Evolutionary conservation across 2,113 vertebrate genomes (phyloP).

Genomic region (Boleophthalmus pectinirostris): DNA sequence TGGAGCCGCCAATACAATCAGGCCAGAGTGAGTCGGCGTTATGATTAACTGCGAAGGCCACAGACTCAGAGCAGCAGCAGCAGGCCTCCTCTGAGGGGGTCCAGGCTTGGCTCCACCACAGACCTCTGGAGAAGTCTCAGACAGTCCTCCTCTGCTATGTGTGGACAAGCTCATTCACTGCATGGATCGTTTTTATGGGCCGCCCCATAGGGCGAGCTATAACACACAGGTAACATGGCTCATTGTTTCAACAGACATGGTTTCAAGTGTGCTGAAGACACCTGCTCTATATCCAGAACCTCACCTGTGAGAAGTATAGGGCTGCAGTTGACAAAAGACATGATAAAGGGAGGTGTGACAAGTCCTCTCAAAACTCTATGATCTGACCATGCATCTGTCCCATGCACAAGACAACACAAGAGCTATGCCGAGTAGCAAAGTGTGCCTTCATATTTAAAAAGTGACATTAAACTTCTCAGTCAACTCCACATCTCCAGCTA

Average conservation of each 20-base stretch:
- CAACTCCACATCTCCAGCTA: no score
- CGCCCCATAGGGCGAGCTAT: constrained; percentile 53
- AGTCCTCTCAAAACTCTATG: no score
- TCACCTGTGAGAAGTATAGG: neutral
- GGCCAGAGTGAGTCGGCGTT: constrained; percentile 75
- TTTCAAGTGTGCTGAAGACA: constrained; percentile 40
- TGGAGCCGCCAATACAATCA: constrained; percentile 82
- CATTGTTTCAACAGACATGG: constrained; percentile 62
- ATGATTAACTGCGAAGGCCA: constrained; percentile 82
- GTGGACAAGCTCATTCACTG: constrained; percentile 62
- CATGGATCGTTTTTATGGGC: constrained; percentile 60
- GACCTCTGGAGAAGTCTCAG: constrained; percentile 48
- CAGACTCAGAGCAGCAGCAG: constrained; percentile 69
- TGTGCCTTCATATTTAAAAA: no score
- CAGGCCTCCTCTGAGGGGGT: constrained; percentile 64
- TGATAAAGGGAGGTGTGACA: no score
- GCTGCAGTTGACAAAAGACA: no score
- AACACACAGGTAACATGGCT: constrained; percentile 65
- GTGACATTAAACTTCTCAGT: no score
- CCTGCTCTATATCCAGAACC: constrained; percentile 36
- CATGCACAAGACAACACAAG: no score
- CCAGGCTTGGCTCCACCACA: constrained; percentile 43
- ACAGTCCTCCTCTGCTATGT: constrained; percentile 51
- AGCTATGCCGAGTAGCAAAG: no score
- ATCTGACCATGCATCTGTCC: no score